phyloP scores from a whole-genome alignment of 1,140 invertebrate genomes.

The Solenopsis invicta region DNA sequence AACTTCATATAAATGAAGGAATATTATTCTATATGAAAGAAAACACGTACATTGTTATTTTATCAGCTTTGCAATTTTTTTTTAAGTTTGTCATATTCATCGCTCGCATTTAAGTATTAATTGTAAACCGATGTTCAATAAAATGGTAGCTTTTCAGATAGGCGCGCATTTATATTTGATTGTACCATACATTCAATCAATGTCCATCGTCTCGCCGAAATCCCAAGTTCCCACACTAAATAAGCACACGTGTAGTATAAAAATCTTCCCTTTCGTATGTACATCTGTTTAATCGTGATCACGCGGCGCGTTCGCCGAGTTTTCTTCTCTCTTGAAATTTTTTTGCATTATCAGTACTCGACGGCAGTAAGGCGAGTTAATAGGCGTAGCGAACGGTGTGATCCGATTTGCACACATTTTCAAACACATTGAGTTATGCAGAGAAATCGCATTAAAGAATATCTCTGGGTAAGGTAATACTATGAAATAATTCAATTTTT shows the following conservation, averaged over 20 bases:
- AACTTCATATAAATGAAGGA: not conserved
- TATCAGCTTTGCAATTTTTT: not conserved
- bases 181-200: not conserved
- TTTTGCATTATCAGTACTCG: slow-evolving; percentile 37
- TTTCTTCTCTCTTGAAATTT: slow-evolving; percentile 30
- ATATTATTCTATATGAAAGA: slow-evolving; percentile 20
- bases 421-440: not conserved
- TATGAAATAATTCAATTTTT: not conserved
- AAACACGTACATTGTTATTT: slow-evolving; percentile 4
- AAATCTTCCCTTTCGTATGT: slow-evolving; percentile 14
- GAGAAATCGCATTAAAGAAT: not conserved
- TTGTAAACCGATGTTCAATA: slow-evolving; percentile 43
- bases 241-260: not conserved
- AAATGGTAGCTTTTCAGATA: slow-evolving; percentile 31
- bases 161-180: not conserved
- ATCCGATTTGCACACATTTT: not conserved
- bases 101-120: slow-evolving; percentile 11
- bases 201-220: slow-evolving; percentile 4
- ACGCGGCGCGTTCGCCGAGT: slow-evolving; percentile 9
- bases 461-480: not conserved
- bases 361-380: slow-evolving; percentile 26
- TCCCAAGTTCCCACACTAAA: not conserved
- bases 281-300: slow-evolving; percentile 35
- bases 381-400: slow-evolving; percentile 42
- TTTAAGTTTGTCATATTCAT: slow-evolving; percentile 9